A percentile compares a stretch with the other conserved stretches of the same genome.
Conservation (phyloP, 2,888 invertebrate genomes). For the Colletes collaris region DNA sequence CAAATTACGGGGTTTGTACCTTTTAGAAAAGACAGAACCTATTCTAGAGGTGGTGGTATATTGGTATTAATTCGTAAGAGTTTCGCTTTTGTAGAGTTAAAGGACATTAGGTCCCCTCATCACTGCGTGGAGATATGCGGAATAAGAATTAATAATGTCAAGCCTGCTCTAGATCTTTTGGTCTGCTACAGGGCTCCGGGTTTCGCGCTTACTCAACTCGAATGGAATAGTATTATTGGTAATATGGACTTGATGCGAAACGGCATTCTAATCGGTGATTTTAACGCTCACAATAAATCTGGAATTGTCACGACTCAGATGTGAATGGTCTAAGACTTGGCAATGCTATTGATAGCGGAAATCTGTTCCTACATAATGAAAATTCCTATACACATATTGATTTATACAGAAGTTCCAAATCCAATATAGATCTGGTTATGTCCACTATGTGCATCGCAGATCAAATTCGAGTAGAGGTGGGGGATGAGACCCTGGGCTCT, state of each 20-base stretch:
- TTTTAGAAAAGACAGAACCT: conserved; percentile 6
- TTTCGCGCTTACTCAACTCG: neutral
- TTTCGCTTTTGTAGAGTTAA: neutral
- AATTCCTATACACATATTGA: neutral
- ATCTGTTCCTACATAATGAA: neutral
- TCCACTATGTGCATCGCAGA: neutral
- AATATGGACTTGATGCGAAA: neutral
- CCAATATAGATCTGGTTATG: neutral
- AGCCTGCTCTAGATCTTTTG: neutral
- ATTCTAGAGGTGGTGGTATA: neutral
- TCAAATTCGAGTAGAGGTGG: neutral
- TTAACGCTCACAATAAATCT: no score
- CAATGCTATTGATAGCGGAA: neutral
- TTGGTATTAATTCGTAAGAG: neutral
- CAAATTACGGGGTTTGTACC: neutral
- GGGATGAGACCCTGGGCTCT: conserved; percentile 2
- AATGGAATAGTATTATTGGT: neutral
- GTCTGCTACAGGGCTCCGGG: neutral
- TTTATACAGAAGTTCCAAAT: neutral
- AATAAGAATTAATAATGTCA: neutral
- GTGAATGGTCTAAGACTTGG: neutral
- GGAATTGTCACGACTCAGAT: neutral
- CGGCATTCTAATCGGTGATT: neutral
- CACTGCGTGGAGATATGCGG: neutral
- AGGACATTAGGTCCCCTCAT: neutral